Evolutionary conservation across 92 coral and sea anemone species (phyloP).

Genomic region (Porites evermanni): DNA sequence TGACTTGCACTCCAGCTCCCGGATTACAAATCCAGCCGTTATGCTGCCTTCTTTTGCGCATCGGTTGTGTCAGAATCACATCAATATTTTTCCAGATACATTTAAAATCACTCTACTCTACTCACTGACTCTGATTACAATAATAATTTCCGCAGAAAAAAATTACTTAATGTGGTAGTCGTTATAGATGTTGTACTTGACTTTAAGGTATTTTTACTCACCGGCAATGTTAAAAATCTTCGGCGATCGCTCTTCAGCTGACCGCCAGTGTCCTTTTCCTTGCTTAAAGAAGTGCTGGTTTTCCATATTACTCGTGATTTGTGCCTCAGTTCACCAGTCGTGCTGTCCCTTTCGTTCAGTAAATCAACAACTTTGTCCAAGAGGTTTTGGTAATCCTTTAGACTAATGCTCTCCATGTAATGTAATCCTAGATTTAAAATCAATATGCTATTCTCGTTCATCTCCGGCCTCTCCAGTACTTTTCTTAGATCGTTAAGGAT

Average conservation of each 20-base stretch:
- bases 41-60: no score
- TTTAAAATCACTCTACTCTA: no score
- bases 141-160: no score
- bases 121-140: no score
- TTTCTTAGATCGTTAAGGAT: constrained; percentile 66
- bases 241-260: constrained; percentile 74
- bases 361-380: constrained; percentile 63
- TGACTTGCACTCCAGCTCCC: no score
- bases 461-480: constrained; percentile 68
- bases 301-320: constrained; percentile 86
- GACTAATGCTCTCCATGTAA: constrained; percentile 71
- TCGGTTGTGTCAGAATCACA: no score
- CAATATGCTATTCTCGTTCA: constrained; percentile 86
- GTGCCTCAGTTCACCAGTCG: constrained; percentile 41
- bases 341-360: constrained; percentile 50
- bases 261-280: constrained; percentile 83
- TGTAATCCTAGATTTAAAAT: constrained; percentile 90
- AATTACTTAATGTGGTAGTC: no score
- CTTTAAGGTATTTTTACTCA: constrained; percentile 27
- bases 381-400: constrained; percentile 68
- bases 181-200: no score
- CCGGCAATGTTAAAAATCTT: constrained; percentile 85
- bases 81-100: no score
- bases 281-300: constrained; percentile 85
- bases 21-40: no score